These are phyloP conservation scores for Acipenser ruthenus DNA, from an alignment of 2,797 vertebrate genomes.

Conservation along the genomic window DNA sequence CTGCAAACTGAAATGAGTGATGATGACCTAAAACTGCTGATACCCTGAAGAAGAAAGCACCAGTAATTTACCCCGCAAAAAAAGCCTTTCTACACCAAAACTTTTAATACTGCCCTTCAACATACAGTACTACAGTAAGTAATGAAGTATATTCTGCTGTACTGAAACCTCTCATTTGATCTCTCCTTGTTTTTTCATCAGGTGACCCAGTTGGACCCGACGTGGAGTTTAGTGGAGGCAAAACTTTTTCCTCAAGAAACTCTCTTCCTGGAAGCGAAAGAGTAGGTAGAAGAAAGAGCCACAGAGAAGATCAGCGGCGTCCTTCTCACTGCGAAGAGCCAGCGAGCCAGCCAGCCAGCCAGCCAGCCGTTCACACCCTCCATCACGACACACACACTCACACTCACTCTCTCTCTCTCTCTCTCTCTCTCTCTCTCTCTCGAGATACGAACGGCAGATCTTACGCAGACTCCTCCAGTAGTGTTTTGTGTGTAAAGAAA, in stretches of 20 bases:
- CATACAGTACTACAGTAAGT: too few species aligned
- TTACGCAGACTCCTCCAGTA: conserved; percentile 52
- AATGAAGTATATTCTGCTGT: too few species aligned
- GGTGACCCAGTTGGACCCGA: conserved; percentile 91
- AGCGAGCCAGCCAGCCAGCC: conserved; percentile 50
- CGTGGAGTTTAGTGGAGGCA: conserved; percentile 86
- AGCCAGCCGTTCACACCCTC: conserved; percentile 70
- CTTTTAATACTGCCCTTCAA: too few species aligned
- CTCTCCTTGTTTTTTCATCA: conserved; percentile 40
- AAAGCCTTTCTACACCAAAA: too few species aligned
- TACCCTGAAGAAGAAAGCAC: too few species aligned
- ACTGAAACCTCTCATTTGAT: background rate
- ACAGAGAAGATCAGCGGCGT: conserved; percentile 46
- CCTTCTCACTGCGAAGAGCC: conserved; percentile 48
- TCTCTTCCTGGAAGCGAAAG: conserved; percentile 96
- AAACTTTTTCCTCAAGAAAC: conserved; percentile 99
- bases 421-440: conserved; percentile 44
- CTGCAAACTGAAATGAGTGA: too few species aligned
- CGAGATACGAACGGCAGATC: conserved; percentile 30
- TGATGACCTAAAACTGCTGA: too few species aligned
- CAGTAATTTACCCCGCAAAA: too few species aligned
- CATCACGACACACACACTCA: conserved; percentile 74
- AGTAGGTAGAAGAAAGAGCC: conserved; percentile 55
- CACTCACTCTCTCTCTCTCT: conserved; percentile 42
- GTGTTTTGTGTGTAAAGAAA: conserved; percentile 59